These are phyloP conservation scores for Rhinoraja longicauda DNA, from an alignment of 2,797 vertebrate species.

Conservation along the genomic window DNA sequence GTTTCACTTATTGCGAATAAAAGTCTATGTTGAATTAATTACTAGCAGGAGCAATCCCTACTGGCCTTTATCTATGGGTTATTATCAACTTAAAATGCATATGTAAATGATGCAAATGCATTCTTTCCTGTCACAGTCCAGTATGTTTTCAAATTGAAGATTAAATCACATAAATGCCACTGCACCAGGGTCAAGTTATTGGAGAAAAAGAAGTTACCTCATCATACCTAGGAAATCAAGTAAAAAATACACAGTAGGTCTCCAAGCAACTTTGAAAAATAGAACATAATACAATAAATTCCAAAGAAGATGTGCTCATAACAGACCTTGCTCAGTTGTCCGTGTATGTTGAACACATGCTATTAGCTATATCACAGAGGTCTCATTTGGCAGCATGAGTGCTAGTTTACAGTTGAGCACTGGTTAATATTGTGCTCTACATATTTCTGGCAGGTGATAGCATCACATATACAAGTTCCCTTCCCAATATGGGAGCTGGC, in stretches of 20 bases:
- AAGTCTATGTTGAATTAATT: conserved; percentile 27
- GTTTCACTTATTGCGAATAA: conserved; percentile 19
- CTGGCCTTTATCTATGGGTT: background rate
- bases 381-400: too few species aligned
- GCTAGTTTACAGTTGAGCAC: too few species aligned
- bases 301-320: background rate
- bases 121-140: background rate
- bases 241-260: background rate
- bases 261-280: background rate
- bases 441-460: too few species aligned
- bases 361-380: too few species aligned
- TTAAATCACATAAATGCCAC: background rate
- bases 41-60: background rate
- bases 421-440: too few species aligned
- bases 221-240: background rate
- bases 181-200: background rate
- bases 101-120: background rate
- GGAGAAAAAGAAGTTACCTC: background rate
- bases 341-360: too few species aligned
- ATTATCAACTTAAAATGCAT: conserved; percentile 5
- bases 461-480: too few species aligned
- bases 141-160: conserved; percentile 19
- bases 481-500: too few species aligned
- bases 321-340: background rate
- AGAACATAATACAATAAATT: background rate